Evolutionary conservation across 1,140 invertebrate species (phyloP), one percentile per base, ranked within the genome.

Genomic region (Drosophila nannoptera): DNA sequence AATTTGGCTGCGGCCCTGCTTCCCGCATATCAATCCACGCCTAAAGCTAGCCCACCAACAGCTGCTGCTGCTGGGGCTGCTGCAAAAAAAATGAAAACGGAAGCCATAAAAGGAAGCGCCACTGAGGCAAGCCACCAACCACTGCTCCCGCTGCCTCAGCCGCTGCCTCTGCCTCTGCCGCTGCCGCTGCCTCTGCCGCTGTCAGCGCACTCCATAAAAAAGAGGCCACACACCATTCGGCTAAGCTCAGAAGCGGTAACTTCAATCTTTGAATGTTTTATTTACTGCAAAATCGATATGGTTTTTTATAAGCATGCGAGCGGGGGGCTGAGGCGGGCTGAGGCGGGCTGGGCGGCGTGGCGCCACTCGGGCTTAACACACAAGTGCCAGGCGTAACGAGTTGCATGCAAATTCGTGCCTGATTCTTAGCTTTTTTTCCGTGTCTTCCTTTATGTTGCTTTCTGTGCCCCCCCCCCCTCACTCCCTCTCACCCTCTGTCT

Each of bases 201-300:
- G 64, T 38, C 54, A 58, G 70, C 40, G 55, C 76, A 83, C 80
- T 83, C 80, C 73, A 83, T 84, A 83, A 83, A 83, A 77, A 80
- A 68, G 69, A 78, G 76, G 81, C 73, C 80, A 84, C 80, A 84
- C 80, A 84, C 80, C 80, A 83, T 83, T 83, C 80, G 76, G 80
- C 80, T 83, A 83, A 84, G 80, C 80, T 83, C 76, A 83, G 84
- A 83, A 83, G 80, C 80, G 81, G 76, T 73, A 84, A 83, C 80
- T 83, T 83, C 80, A 83, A 83, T 83, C 80, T 83, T 84, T 83
- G 80, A 83, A 83, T 83, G 80, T 83, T 83, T 83, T 83, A 83
- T 83, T 83, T 83, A 83, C 80, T 83, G 80, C 80, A 83, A 83
- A 83, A 83, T 83, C 80, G 80, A 83, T 83, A 83, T 84, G 80